Percentiles rank a stretch among this genome's conserved stretches.
Evolutionary conservation across 2,888 invertebrate genomes (phyloP).

Genomic region (Leptopilina myrica): DNA sequence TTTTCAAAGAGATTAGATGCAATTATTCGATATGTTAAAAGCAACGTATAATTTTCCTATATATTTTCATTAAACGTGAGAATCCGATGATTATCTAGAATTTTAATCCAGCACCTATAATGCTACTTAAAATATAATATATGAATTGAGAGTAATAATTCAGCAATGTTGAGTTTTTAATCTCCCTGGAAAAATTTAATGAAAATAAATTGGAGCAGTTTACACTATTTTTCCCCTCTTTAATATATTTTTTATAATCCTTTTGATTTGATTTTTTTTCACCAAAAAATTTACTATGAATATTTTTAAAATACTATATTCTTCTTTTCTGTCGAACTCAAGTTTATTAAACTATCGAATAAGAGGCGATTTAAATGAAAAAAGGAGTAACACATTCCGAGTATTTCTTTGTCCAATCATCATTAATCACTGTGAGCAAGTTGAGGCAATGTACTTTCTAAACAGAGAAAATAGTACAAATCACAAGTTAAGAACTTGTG

Average conservation of each 20-base stretch:
- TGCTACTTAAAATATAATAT: not conserved
- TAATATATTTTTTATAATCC: no score
- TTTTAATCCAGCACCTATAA: not conserved
- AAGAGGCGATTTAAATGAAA: not conserved
- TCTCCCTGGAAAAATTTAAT: no score
- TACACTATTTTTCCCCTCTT: no score
- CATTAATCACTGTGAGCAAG: not conserved
- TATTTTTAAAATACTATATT: no score
- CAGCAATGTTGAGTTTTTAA: no score
- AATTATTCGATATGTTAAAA: constrained; percentile 5
- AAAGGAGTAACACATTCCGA: not conserved
- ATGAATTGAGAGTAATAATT: no score
- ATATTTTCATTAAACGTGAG: constrained; percentile 9
- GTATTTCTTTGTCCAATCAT: not conserved
- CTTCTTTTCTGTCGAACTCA: no score
- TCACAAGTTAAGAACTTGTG: not conserved
- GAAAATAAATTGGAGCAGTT: no score
- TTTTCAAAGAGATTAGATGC: constrained; percentile 14
- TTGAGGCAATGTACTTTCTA: not conserved
- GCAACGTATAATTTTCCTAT: constrained; percentile 10
- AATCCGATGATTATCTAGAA: not conserved
- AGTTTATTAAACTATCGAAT: not conserved
- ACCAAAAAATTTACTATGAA: no score
- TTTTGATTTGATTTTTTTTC: no score
- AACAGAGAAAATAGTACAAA: constrained; percentile 16